These are phyloP conservation scores for Lytechinus variegatus DNA, from an alignment of 35 echinoderm and acorn worm genomes.

Conservation along the genomic window DNA sequence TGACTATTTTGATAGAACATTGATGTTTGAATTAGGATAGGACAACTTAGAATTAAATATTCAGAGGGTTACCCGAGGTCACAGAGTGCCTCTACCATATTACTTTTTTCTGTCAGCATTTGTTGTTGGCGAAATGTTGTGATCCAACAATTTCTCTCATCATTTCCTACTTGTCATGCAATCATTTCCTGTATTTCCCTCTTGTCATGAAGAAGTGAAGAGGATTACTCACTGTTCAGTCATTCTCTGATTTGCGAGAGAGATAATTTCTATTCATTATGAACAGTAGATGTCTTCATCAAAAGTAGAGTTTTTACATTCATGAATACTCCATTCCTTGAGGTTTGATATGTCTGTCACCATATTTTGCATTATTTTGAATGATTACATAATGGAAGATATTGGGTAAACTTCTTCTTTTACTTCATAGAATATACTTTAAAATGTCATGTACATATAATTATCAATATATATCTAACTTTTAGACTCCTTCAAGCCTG, in stretches of 20 bases:
- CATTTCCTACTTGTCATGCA: conserved; percentile 6
- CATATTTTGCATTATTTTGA: no score
- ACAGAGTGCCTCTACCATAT: neutral
- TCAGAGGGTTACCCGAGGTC: neutral
- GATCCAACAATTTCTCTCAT: conserved; percentile 8
- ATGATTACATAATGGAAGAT: no score
- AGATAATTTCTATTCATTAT: neutral
- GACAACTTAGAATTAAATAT: neutral
- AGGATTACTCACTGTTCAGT: neutral
- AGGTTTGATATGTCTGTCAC: neutral
- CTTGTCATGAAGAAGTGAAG: conserved; percentile 1
- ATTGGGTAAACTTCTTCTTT: no score
- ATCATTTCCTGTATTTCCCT: conserved; percentile 12
- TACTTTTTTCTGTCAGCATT: neutral
- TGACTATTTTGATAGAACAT: no score
- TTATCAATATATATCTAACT: no score
- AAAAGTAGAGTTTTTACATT: neutral
- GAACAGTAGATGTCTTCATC: neutral
- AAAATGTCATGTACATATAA: no score
- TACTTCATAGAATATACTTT: no score
- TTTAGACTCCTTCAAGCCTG: no score
- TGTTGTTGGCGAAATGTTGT: neutral
- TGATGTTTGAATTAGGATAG: neutral
- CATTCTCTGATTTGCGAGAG: neutral
- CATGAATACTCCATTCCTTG: neutral